Evolutionary conservation across 1,140 invertebrate species (phyloP).

Genomic region (Drosophila ercepeae): DNA sequence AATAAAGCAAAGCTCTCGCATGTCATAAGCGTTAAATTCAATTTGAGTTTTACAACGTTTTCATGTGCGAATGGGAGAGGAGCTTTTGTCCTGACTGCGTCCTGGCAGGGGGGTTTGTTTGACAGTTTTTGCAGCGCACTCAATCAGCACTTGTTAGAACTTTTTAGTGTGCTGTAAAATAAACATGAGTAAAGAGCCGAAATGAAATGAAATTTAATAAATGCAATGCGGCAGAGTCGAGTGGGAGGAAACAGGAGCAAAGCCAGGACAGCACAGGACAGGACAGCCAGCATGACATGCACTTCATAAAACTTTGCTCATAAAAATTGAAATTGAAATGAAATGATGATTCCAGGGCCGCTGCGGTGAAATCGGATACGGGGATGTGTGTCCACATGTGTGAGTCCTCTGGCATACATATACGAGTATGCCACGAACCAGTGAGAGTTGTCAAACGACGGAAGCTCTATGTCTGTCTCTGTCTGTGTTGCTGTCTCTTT

Average conservation of each 20-base stretch:
- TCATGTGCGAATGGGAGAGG: background rate
- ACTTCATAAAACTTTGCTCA: slow-evolving; percentile 80
- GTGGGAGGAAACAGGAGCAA: slow-evolving; percentile 9
- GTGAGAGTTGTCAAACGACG: slow-evolving; percentile 52
- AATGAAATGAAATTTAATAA: slow-evolving; percentile 80
- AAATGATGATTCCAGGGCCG: slow-evolving; percentile 57
- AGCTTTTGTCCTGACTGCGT: slow-evolving; percentile 3
- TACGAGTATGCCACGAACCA: slow-evolving; percentile 4
- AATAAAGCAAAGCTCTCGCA: slow-evolving; percentile 57
- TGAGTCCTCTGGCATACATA: background rate
- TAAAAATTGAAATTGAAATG: slow-evolving; percentile 81
- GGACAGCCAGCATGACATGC: slow-evolving; percentile 70
- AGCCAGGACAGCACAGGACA: slow-evolving; percentile 30
- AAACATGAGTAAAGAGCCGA: slow-evolving; percentile 70
- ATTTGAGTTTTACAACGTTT: slow-evolving; percentile 63
- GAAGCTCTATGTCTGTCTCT: slow-evolving; percentile 6
- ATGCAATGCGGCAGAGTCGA: slow-evolving; percentile 41
- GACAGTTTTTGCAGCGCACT: slow-evolving; percentile 72
- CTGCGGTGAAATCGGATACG: slow-evolving; percentile 17
- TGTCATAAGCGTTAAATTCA: slow-evolving; percentile 70
- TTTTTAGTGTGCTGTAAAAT: slow-evolving; percentile 76
- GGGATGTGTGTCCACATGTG: slow-evolving; percentile 7
- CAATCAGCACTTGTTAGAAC: slow-evolving; percentile 78
- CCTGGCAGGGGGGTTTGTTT: slow-evolving; percentile 32
- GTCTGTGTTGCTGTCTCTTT: background rate